Base-by-base conservation (phyloP, 2,797 vertebrate species). In the Sebastes cheni region DNA sequence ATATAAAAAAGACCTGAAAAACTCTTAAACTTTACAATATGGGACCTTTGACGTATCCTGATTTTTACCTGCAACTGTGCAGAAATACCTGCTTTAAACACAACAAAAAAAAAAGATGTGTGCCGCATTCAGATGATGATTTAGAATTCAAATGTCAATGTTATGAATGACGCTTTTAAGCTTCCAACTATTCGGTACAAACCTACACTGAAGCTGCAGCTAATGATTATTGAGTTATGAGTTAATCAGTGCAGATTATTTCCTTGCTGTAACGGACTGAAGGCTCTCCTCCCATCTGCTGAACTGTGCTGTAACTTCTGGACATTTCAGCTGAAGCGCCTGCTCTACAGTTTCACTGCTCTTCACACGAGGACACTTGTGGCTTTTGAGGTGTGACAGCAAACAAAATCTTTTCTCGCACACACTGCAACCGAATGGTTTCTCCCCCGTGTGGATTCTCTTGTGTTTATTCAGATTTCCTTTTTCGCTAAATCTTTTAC, bases 401-500 rank as follows among this genome's bases (percentile, higher is more conserved):
- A 76, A 23, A 60, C 39, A 55, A 10, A 72, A 72, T 1, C 1
- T 81, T 36, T 66, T 81, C 30, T 72, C 73, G 42, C 80, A 81
- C 0, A 5, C 42, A 1, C 14, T 42, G 30, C 67, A 81, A 5
- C 29, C 20, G 7, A 76, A 80, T 3, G 66, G 65, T 34, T 80
- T 75, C 55, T 77, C 75, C 5, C 66, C 75, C 4, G 75, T 77
- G 67, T 77, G 75, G 23, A 70, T 56, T 42, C 67, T 59, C n/a
- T 46, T 62, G 65, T 68, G 56, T 62, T 80, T 79, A 22, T 73
- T 73, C 22, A 73, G 39, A 36, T 79, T 79, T 22, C 77, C 77
- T 1, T 67, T 79, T 22, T 79, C 77, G 14, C 77, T 79, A 18
- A 79, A 79, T 22, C 55, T 67, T 60, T 73, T 79, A 2, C 77